Conservation (phyloP, 2,113 vertebrate species). For the Henicopernis longicauda region DNA sequence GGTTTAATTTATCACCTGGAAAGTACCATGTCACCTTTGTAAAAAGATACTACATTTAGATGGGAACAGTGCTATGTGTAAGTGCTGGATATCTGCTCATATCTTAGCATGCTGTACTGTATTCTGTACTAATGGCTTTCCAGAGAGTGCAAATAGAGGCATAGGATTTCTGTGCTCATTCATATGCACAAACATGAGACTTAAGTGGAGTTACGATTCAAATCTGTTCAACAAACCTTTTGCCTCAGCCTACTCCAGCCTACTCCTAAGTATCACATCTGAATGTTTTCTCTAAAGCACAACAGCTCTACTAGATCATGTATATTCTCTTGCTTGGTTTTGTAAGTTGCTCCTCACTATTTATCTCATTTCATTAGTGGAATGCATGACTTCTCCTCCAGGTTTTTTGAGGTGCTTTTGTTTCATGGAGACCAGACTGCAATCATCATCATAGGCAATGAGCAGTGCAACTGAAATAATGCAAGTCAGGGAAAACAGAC, state of each 20-base stretch:
- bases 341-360: background rate
- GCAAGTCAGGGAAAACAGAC: background rate
- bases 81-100: background rate
- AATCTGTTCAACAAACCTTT: background rate
- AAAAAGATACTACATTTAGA: background rate
- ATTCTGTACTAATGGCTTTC: background rate
- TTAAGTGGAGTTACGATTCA: background rate
- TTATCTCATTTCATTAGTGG: background rate
- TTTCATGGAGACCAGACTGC: background rate
- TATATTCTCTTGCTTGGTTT: background rate
- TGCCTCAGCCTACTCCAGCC: background rate
- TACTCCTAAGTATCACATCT: background rate
- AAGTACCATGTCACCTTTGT: background rate
- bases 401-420: background rate
- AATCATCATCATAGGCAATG: accelerated
- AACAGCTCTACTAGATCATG: background rate
- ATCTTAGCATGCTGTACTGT: background rate
- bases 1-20: background rate
- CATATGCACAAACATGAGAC: too few species aligned
- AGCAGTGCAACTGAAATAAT: background rate
- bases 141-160: background rate
- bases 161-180: background rate
- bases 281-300: background rate
- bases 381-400: background rate
- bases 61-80: background rate